Conservation (phyloP, 2,797 vertebrate species). For the Rhynchonycteris naso region DNA sequence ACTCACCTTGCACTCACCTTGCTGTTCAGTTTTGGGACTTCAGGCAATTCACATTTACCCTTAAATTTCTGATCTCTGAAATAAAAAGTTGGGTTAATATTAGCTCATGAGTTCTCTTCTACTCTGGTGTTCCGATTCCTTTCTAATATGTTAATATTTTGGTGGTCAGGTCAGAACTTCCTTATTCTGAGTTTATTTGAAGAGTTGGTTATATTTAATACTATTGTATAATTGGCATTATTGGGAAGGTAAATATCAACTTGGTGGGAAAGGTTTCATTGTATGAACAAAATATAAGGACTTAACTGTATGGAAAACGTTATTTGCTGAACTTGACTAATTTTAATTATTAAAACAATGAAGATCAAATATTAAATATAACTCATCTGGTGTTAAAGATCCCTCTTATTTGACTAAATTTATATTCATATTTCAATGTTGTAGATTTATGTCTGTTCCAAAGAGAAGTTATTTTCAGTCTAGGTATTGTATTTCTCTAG, state of each 20-base stretch:
- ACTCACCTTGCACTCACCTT: neutral
- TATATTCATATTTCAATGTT: neutral
- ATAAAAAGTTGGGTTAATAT: neutral
- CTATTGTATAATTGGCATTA: neutral
- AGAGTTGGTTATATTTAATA: neutral
- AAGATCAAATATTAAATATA: constrained; percentile 17
- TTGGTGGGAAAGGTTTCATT: constrained; percentile 47
- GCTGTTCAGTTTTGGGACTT: neutral
- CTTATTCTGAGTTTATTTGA: constrained; percentile 54
- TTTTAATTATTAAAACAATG: constrained; percentile 20
- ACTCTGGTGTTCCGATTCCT: constrained; percentile 33
- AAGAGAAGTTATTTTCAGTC: constrained; percentile 23
- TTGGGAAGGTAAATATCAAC: constrained; percentile 45
- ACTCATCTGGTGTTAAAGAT: fast-evolving
- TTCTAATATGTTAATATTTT: neutral
- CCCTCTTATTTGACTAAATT: neutral
- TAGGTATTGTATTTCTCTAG: neutral
- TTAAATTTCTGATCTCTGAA: constrained; percentile 38
- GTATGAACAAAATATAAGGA: neutral
- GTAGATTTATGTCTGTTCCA: constrained; percentile 10
- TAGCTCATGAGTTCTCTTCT: neutral
- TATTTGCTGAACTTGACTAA: constrained; percentile 23
- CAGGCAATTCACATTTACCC: constrained; percentile 23
- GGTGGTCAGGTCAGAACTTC: constrained; percentile 13
- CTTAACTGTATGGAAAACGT: neutral